A percentile compares a stretch with the other conserved stretches of the same genome.
phyloP scores from a whole-genome alignment of 2,888 invertebrate species.

The Cheilosia vulpina region DNA sequence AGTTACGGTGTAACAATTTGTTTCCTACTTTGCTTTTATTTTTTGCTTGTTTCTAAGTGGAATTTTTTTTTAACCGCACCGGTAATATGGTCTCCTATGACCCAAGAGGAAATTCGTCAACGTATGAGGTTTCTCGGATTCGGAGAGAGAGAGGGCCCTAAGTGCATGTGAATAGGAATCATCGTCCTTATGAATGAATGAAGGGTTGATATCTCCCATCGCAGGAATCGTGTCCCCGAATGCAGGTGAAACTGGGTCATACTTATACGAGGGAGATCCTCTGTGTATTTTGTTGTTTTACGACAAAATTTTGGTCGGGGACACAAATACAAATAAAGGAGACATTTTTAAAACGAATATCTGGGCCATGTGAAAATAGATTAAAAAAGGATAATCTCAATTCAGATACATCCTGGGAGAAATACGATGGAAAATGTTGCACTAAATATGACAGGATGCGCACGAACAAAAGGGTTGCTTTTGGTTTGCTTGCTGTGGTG shows the following conservation, averaged over 20 bases:
- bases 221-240: constrained; percentile 28
- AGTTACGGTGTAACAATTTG: constrained; percentile 3
- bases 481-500: not conserved
- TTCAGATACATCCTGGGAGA: constrained; percentile 43
- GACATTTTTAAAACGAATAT: constrained; percentile 15
- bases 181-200: constrained; percentile 29
- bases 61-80: constrained; percentile 26
- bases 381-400: constrained; percentile 43
- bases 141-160: constrained; percentile 42
- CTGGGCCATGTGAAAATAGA: constrained; percentile 50
- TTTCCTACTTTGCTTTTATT: not conserved
- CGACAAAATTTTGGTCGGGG: not conserved
- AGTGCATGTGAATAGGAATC: constrained; percentile 56
- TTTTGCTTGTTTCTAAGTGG: constrained; percentile 4
- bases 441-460: constrained; percentile 8
- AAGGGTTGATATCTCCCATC: not conserved
- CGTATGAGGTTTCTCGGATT: constrained; percentile 41
- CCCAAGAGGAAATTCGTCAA: constrained; percentile 65
- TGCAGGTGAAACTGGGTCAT: constrained; percentile 4
- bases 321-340: constrained; percentile 7
- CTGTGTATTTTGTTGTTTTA: constrained; percentile 44
- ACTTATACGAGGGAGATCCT: constrained; percentile 41
- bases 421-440: constrained; percentile 29
- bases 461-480: not conserved
- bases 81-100: constrained; percentile 31